phyloP scores from a whole-genome alignment of 2,113 vertebrate species.

The Myrmecophaga tridactyla region DNA sequence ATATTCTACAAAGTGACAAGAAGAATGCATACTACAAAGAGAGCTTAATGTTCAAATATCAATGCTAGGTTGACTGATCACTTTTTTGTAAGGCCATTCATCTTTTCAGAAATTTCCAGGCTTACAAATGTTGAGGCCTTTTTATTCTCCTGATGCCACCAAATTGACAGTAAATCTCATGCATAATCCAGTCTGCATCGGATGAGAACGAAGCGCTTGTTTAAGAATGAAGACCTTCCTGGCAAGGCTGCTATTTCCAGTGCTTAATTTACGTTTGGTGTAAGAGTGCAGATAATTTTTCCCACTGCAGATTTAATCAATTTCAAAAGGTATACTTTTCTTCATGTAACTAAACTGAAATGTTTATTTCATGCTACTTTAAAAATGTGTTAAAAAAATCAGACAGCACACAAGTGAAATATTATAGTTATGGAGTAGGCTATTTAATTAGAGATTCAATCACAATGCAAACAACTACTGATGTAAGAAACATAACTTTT shows the following conservation, averaged over 20 bases:
- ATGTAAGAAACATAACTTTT: constrained; percentile 60
- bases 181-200: not conserved
- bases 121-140: constrained; percentile 12
- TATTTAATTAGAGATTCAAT: constrained; percentile 60
- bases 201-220: not conserved
- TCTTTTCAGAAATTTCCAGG: constrained; percentile 30
- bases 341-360: constrained; percentile 26
- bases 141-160: not conserved
- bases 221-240: not conserved
- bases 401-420: constrained; percentile 45
- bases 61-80: not conserved
- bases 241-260: not conserved
- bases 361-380: constrained; percentile 26
- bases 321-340: constrained; percentile 39
- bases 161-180: not conserved
- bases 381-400: constrained; percentile 57
- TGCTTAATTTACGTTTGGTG: constrained; percentile 15
- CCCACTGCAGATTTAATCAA: constrained; percentile 4
- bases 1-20: not conserved
- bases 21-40: not conserved
- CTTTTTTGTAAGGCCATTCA: constrained; percentile 18
- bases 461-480: constrained; percentile 57
- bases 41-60: not conserved
- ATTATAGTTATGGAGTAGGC: constrained; percentile 43
- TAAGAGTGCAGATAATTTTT: constrained; percentile 19